Conservation (phyloP, 1,140 invertebrate genomes). For the Dinoponera quadriceps region DNA sequence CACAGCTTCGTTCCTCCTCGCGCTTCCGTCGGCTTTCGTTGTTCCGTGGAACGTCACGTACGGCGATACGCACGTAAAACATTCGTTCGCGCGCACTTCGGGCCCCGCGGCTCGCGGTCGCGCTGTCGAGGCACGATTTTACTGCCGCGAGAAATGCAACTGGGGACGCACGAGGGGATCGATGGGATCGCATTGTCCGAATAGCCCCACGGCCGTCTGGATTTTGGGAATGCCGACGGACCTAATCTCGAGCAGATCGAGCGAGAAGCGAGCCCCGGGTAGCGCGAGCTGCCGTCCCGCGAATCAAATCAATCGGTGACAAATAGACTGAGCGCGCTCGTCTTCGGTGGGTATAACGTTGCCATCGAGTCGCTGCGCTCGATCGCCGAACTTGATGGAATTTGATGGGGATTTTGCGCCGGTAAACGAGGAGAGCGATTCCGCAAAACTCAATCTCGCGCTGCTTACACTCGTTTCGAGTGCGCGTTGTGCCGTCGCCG, state of each 20-base stretch:
- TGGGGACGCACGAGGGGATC: constrained; percentile 56
- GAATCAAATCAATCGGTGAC: constrained; percentile 60
- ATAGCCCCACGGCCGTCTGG: constrained; percentile 65
- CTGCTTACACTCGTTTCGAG: constrained; percentile 56
- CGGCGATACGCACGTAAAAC: constrained; percentile 69
- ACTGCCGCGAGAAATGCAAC: constrained; percentile 66
- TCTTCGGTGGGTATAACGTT: constrained; percentile 34
- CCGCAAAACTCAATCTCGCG: constrained; percentile 58
- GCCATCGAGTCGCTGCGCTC: constrained; percentile 47
- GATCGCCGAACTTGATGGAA: constrained; percentile 54
- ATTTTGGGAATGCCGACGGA: constrained; percentile 68
- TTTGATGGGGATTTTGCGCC: constrained; percentile 59
- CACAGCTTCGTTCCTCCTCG: neutral
- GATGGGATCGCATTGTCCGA: constrained; percentile 55
- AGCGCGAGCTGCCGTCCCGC: constrained; percentile 24
- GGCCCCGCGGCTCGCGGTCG: constrained; percentile 66
- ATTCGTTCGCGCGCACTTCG: constrained; percentile 72
- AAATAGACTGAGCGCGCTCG: constrained; percentile 37
- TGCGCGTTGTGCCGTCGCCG: constrained; percentile 24
- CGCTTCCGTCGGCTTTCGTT: neutral
- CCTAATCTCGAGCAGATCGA: constrained; percentile 72
- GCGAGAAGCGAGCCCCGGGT: constrained; percentile 53
- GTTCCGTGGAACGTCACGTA: constrained; percentile 69
- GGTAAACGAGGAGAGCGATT: constrained; percentile 56
- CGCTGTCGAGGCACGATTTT: constrained; percentile 73